Evolutionary conservation across 2,113 vertebrate species (phyloP).

Genomic region (Nansenia antarctica): DNA sequence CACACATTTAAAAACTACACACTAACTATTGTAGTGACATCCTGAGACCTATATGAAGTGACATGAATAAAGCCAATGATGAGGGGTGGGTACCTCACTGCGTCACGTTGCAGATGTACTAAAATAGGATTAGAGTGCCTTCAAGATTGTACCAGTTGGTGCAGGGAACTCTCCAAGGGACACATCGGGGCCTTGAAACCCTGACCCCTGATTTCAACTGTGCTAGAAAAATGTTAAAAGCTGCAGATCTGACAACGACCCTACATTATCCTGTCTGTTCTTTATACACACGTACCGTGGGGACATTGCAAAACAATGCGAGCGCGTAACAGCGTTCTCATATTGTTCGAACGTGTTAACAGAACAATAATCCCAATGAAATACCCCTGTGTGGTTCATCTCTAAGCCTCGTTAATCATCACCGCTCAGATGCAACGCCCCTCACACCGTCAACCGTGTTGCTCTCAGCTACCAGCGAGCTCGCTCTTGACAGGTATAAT

Average conservation of each 20-base stretch:
- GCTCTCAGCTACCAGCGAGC: background rate
- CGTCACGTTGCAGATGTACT: background rate
- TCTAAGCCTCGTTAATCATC: background rate
- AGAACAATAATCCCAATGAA: constrained; percentile 1
- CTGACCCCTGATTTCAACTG: background rate
- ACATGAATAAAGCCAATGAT: background rate
- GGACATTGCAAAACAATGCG: background rate
- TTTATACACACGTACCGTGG: background rate
- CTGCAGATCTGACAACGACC: background rate
- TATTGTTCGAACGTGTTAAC: background rate
- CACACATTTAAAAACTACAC: background rate
- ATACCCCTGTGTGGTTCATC: background rate
- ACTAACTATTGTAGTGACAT: no score
- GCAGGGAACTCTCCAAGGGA: background rate
- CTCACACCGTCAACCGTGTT: background rate
- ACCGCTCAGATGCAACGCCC: background rate
- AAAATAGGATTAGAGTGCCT: background rate
- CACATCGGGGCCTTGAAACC: background rate
- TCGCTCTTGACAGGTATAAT: background rate
- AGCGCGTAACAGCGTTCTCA: background rate
- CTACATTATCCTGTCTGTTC: background rate
- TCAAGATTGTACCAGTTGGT: background rate
- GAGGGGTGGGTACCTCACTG: background rate
- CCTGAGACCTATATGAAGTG: background rate
- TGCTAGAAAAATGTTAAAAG: background rate